Conservation (phyloP, 2,888 invertebrate genomes). For the Pterobdella sp. region DNA sequence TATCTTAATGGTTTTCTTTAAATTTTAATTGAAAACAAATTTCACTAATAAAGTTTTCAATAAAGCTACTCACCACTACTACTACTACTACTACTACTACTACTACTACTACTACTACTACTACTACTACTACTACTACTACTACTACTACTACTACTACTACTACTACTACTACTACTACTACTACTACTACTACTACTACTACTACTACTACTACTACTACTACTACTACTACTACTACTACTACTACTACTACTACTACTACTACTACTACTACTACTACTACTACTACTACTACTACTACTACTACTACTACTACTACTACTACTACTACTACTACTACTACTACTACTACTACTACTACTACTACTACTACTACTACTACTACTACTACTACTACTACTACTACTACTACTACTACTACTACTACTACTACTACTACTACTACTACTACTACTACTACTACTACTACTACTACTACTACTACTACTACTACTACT, state of each 20-base stretch:
- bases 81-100: slow-evolving; percentile 8
- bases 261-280: slow-evolving; percentile 8
- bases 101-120: slow-evolving; percentile 8
- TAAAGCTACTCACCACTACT: too few species aligned
- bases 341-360: slow-evolving; percentile 12
- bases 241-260: slow-evolving; percentile 8
- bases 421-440: not conserved
- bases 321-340: slow-evolving; percentile 23
- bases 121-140: slow-evolving; percentile 8
- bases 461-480: slow-evolving; percentile 8
- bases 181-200: slow-evolving; percentile 8
- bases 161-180: slow-evolving; percentile 8
- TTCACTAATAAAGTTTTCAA: too few species aligned
- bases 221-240: slow-evolving; percentile 8
- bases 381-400: slow-evolving; percentile 17
- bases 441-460: slow-evolving; percentile 2
- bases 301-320: slow-evolving; percentile 7
- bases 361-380: too few species aligned
- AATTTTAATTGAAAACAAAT: too few species aligned
- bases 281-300: slow-evolving; percentile 14
- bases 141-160: slow-evolving; percentile 8
- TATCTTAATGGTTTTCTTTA: too few species aligned
- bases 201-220: slow-evolving; percentile 8
- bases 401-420: not conserved
- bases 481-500: not conserved